Conservation (phyloP, 2,113 vertebrate genomes). For the Nyctereutes procyonoides region DNA sequence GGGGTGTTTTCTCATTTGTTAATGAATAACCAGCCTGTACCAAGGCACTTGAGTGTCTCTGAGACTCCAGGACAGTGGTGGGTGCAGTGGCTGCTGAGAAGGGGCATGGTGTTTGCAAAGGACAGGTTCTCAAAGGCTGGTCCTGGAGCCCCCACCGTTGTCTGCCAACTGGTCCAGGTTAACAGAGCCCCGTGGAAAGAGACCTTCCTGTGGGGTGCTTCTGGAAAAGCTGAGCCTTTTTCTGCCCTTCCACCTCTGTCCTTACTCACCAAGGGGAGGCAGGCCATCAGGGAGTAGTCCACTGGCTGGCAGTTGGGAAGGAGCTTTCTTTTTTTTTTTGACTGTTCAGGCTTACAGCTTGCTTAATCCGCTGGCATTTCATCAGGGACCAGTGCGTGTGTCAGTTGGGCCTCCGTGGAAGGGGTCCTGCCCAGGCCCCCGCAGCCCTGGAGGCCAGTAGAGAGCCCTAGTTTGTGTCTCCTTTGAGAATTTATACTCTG, state of each 20-base stretch:
- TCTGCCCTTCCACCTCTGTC: background rate
- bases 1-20: constrained; percentile 55
- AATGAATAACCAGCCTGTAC: constrained; percentile 63
- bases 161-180: background rate
- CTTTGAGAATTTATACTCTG: background rate
- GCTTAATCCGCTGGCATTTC: background rate
- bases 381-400: background rate
- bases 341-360: background rate
- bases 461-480: background rate
- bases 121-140: background rate
- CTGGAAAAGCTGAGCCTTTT: background rate
- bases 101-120: background rate
- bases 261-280: background rate
- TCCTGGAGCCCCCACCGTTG: background rate
- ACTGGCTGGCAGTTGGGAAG: background rate
- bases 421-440: background rate
- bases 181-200: background rate
- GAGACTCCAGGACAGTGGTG: background rate
- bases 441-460: background rate
- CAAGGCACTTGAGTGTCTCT: constrained; percentile 31
- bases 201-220: background rate
- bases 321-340: background rate
- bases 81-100: background rate
- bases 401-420: background rate
- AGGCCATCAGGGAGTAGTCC: background rate